These are phyloP conservation scores for Sebastolobus alascanus DNA, from an alignment of 2,797 vertebrate species.

Conservation along the genomic window DNA sequence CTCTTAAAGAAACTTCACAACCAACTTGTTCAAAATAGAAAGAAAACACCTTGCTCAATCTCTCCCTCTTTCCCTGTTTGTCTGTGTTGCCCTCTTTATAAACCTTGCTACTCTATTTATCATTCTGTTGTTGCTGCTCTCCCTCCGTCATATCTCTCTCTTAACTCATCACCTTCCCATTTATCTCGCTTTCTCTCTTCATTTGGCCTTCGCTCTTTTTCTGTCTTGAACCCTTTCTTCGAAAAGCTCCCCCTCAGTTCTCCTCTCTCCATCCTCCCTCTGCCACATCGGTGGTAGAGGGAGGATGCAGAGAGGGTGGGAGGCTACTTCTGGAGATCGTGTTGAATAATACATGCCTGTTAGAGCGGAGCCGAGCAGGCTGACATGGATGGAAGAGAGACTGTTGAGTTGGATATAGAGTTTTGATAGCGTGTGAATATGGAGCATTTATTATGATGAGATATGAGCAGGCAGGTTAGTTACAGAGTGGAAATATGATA, in stretches of 20 bases:
- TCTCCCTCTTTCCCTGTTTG: background rate
- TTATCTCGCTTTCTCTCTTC: background rate
- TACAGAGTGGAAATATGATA: slow-evolving; percentile 16
- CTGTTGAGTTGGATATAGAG: slow-evolving; percentile 53
- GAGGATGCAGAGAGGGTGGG: slow-evolving; percentile 28
- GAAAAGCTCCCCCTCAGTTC: background rate
- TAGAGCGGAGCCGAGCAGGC: slow-evolving; percentile 32
- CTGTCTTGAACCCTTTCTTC: background rate
- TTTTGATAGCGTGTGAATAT: slow-evolving; percentile 60
- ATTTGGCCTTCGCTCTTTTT: background rate
- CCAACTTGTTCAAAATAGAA: slow-evolving; percentile 8
- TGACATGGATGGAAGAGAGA: slow-evolving; percentile 64
- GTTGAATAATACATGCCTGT: slow-evolving; percentile 74
- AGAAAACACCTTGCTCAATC: background rate
- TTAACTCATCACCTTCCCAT: background rate
- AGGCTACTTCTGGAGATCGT: slow-evolving; percentile 33
- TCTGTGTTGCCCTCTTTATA: background rate
- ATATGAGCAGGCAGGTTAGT: slow-evolving; percentile 30
- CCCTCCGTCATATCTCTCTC: background rate
- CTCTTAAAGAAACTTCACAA: slow-evolving; percentile 1
- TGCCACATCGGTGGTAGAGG: background rate
- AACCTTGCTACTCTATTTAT: background rate
- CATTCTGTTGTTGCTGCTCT: background rate
- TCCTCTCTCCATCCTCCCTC: background rate
- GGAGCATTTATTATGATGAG: slow-evolving; percentile 58